Evolutionary conservation across 2,888 invertebrate genomes (phyloP).

Genomic region (Andrena dorsata): DNA sequence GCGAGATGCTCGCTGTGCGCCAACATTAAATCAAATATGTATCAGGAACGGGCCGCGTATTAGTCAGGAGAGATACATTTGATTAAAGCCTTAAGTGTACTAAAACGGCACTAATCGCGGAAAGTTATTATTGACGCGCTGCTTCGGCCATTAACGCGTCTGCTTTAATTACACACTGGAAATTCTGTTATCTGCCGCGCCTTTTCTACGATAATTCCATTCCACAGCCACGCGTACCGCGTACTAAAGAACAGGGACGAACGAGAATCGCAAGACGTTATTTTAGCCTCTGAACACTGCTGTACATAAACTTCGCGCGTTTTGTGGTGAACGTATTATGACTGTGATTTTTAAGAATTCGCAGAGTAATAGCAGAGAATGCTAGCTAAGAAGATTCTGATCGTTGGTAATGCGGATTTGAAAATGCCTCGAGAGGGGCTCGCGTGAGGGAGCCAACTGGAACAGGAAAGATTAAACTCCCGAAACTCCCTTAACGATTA

Average conservation of each 20-base stretch:
- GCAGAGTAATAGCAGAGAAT: too few species aligned
- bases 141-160: background rate
- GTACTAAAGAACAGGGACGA: background rate
- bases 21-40: constrained; percentile 52
- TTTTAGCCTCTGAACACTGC: background rate
- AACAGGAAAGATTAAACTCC: constrained; percentile 23
- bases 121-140: constrained; percentile 5
- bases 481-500: constrained; percentile 71
- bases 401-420: too few species aligned
- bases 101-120: constrained; percentile 35
- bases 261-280: background rate
- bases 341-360: too few species aligned
- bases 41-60: constrained; percentile 25
- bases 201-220: background rate
- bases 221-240: background rate
- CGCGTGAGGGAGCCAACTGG: background rate
- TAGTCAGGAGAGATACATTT: constrained; percentile 23
- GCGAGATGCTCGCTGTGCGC: constrained; percentile 29
- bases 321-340: too few species aligned
- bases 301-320: too few species aligned
- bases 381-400: too few species aligned
- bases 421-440: background rate
- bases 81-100: constrained; percentile 30
- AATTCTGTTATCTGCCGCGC: background rate
- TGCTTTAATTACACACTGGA: background rate